Evolutionary conservation across 2,888 invertebrate genomes (phyloP), one percentile per base, ranked within the genome.

Genomic region (Dilophus febrilis): DNA sequence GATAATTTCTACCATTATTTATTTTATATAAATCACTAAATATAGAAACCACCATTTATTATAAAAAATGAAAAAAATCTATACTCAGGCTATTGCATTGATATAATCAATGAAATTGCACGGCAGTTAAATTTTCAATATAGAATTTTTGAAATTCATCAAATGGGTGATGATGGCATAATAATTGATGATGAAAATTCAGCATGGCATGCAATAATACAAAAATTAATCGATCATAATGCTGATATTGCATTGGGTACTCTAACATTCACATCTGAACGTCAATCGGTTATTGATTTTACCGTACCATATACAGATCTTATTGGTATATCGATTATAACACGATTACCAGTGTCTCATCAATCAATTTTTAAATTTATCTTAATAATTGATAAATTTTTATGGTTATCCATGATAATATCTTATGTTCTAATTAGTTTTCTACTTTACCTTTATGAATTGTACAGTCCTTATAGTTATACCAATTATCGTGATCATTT

Each of bases 271-370:
- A 95, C 94, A 90, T 94, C 95, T 0, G 95, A 95, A 51, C 67
- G 97, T 29, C 94, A 94, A 63, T 87, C 87, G 53, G 91, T 94
- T 1, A 88, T 97, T 2, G 97, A 97, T 62, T 97, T 95, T 58
- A 97, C 97, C 0, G 91, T 97, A 0, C 95, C 97, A 0, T 97
- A 91, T 59, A 97, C 97, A 61, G 97, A 98, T 65, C 70, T 95
- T 47, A 95, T 97, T 0, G 97, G 97, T 1, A 87, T 94, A 39
- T 90, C 92, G 0, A 95, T 98, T 47, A 71, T 97, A 57, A 94
- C 95, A 90, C 82, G 81, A 56, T 74, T 87, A 48, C 86, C 90
- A 0, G 77, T 79, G 50, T 77, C 85, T 0, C 81, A 85, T 19
- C 91, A 94, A 5, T 91, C 92, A 0, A 68, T 97, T 22, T 95